Conservation (phyloP, 2,888 invertebrate genomes). For the Perizoma affinitatum region DNA sequence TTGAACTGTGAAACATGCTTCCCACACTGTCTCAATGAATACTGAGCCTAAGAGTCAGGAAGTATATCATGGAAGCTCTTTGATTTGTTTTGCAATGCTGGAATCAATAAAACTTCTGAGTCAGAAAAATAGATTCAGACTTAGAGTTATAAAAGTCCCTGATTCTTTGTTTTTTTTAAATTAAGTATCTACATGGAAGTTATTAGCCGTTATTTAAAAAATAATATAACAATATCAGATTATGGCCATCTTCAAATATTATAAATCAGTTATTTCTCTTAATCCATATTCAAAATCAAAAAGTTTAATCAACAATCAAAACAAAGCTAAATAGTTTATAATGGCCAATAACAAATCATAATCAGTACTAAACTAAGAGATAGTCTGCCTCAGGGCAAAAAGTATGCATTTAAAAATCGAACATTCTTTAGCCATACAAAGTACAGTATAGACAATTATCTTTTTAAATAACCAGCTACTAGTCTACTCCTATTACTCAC, state of each 20-base stretch:
- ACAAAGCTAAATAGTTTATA: not conserved
- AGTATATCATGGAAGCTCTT: slow-evolving; percentile 18
- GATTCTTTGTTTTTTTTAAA: too few species aligned
- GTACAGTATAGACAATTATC: slow-evolving; percentile 8
- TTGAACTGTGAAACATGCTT: slow-evolving; percentile 54
- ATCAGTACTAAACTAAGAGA: slow-evolving; percentile 7
- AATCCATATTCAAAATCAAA: not conserved
- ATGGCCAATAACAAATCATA: slow-evolving; percentile 15
- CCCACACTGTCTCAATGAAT: slow-evolving; percentile 45
- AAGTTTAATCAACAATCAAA: slow-evolving; percentile 3
- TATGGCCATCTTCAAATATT: too few species aligned
- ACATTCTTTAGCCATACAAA: slow-evolving; percentile 4
- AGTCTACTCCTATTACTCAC: slow-evolving; percentile 13
- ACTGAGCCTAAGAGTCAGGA: slow-evolving; percentile 26
- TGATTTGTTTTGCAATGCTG: slow-evolving; percentile 12
- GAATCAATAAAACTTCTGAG: slow-evolving; percentile 17
- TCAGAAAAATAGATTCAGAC: slow-evolving; percentile 18
- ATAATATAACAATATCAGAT: too few species aligned
- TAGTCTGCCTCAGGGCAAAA: slow-evolving; percentile 13
- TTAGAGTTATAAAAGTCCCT: not conserved
- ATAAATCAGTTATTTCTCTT: not conserved
- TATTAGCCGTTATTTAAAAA: too few species aligned
- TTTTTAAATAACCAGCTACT: slow-evolving; percentile 15
- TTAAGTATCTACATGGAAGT: too few species aligned
- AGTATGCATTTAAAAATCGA: slow-evolving; percentile 14